Base-by-base conservation (phyloP, 2,888 invertebrate genomes). In the Platycheirus albimanus region DNA sequence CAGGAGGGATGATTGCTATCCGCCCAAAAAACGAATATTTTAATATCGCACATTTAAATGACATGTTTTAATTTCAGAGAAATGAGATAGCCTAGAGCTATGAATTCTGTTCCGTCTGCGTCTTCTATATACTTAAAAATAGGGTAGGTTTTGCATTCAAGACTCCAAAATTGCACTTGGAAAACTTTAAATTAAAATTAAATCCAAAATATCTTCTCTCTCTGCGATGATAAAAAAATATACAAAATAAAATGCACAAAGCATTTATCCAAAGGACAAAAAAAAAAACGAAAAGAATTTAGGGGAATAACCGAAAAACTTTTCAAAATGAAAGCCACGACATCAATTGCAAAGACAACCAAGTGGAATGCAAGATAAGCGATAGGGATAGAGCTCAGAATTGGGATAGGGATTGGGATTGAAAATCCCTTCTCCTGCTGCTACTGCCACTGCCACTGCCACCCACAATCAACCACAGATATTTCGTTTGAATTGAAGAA, bases 281-380 rank as follows among this genome's bases (percentile, higher is more conserved):
- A 24, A n/a, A 43, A 56, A 74, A 6, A 49, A 20, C n/a, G 30
- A 45, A 45, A 36, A 54, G 33, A 30, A 61, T 30, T 28, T 33
- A n/a, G 30, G 7, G 17, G 5, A 15, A 38, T 58, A 56, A 54
- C 52, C 3, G 13, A 56, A 36, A 64, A 67, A 49, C 30, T 58
- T 63, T n/a, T 17, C 24, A 56, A 67, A 61, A 70, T 36, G 51
- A 75, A 81, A 76, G 66, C 80, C 80, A 81, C 61, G 80, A 81
- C 76, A 81, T 71, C 80, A 81, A 81, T 81, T 81, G 80, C 70
- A 76, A 81, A 81, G 80, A 81, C 80, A 81, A 81, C 80, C 76
- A 61, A 81, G 70, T 76, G 80, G 80, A 81, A 81, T 81, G 70
- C 61, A 19, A 61, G 80, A 81, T 81, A 81, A 76, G 75, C 30